Percentiles rank a stretch among this genome's conserved stretches.
Evolutionary conservation across 2,888 invertebrate species (phyloP).

Genomic region (Theretra japonica): DNA sequence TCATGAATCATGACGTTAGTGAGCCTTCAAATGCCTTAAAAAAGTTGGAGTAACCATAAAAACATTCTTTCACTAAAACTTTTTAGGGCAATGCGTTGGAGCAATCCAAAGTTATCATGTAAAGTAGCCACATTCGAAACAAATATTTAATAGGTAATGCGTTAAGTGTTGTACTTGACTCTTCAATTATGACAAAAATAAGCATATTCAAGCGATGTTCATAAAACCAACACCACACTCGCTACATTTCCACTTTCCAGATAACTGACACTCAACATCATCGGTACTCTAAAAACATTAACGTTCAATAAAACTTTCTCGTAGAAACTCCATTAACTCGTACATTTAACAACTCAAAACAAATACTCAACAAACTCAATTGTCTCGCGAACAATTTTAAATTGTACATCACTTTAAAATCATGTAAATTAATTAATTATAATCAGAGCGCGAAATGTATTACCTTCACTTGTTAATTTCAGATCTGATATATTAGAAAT

Average conservation of each 20-base stretch:
- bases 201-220: neutral
- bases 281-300: slow-evolving; percentile 12
- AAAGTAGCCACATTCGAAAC: too few species aligned
- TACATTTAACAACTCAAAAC: slow-evolving; percentile 10
- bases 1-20: neutral
- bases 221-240: neutral
- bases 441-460: too few species aligned
- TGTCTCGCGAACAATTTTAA: neutral
- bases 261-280: neutral
- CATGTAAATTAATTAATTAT: too few species aligned
- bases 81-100: too few species aligned
- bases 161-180: too few species aligned
- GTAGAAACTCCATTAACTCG: slow-evolving; percentile 20
- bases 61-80: too few species aligned
- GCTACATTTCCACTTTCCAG: slow-evolving; percentile 6
- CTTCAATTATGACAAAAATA: neutral
- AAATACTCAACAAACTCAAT: slow-evolving; percentile 26
- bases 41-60: too few species aligned
- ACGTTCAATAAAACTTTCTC: slow-evolving; percentile 16
- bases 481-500: too few species aligned
- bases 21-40: neutral
- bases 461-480: too few species aligned
- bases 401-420: too few species aligned
- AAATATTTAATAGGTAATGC: too few species aligned
- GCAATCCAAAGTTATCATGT: too few species aligned